Evolutionary conservation across 2,797 vertebrate species (phyloP).

Genomic region (Jordanella pulchra): DNA sequence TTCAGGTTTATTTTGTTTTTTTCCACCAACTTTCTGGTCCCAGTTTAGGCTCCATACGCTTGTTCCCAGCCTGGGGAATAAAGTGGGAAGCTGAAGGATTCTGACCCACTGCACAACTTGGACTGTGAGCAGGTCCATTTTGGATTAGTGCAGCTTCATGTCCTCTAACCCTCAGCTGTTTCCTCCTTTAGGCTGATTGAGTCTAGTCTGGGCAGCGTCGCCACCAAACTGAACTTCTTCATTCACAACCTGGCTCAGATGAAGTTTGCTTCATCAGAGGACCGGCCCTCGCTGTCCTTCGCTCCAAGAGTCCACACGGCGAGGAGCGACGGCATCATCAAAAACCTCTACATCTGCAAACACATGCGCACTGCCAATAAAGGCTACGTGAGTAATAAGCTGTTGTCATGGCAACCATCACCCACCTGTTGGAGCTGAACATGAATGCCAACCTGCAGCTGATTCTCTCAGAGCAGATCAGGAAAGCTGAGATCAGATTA

Average conservation of each 20-base stretch:
- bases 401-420: background rate
- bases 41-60: too few relatives aligned
- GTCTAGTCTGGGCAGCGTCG: constrained; percentile 94
- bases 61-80: too few relatives aligned
- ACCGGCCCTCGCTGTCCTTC: constrained; percentile 87
- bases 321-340: constrained; percentile 85
- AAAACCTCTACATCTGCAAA: constrained; percentile 86
- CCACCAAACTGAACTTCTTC: constrained; percentile 98
- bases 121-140: too few relatives aligned
- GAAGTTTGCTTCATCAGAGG: constrained; percentile 90
- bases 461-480: too few relatives aligned
- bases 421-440: too few relatives aligned
- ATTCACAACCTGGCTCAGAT: constrained; percentile 98
- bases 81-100: too few relatives aligned
- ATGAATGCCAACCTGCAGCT: too few relatives aligned
- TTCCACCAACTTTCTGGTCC: too few relatives aligned
- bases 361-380: constrained; percentile 85
- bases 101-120: too few relatives aligned
- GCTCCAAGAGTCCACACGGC: constrained; percentile 85
- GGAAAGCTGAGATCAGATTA: too few relatives aligned
- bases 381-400: constrained; percentile 84
- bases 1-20: too few relatives aligned
- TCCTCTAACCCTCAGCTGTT: background rate
- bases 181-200: constrained; percentile 83
- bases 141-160: background rate